A percentile compares a stretch with the other conserved stretches of the same genome.
phyloP scores from a whole-genome alignment of 2,113 vertebrate species.

The Odocoileus virginianus region DNA sequence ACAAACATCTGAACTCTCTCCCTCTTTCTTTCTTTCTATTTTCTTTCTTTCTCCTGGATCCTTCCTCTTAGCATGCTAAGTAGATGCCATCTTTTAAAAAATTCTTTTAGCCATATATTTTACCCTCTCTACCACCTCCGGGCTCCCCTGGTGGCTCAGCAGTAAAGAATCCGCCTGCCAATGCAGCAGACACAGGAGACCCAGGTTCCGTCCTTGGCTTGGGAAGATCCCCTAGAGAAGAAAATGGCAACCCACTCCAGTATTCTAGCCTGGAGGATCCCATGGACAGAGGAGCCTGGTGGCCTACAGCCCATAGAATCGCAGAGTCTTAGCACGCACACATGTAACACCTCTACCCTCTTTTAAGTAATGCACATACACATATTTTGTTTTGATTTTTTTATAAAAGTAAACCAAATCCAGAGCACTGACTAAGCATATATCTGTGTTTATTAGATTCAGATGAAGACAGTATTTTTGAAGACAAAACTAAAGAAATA shows the following conservation, averaged over 20 bases:
- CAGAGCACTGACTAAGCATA: background rate
- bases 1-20: too few species aligned
- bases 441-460: background rate
- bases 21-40: background rate
- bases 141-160: background rate
- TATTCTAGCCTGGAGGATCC: background rate
- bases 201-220: background rate
- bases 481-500: background rate
- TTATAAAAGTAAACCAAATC: background rate
- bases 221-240: background rate
- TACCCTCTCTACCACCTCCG: background rate
- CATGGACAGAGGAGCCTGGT: background rate
- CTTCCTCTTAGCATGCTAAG: background rate
- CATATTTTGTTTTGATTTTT: background rate
- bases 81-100: background rate
- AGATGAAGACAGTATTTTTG: background rate
- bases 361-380: background rate
- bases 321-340: fast-evolving
- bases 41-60: background rate
- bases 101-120: background rate
- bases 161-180: background rate
- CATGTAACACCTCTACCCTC: background rate
- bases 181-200: background rate
- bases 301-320: background rate
- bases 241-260: background rate